Evolutionary conservation across 2,797 vertebrate genomes (phyloP).

Genomic region (Cichlasoma orientale): DNA sequence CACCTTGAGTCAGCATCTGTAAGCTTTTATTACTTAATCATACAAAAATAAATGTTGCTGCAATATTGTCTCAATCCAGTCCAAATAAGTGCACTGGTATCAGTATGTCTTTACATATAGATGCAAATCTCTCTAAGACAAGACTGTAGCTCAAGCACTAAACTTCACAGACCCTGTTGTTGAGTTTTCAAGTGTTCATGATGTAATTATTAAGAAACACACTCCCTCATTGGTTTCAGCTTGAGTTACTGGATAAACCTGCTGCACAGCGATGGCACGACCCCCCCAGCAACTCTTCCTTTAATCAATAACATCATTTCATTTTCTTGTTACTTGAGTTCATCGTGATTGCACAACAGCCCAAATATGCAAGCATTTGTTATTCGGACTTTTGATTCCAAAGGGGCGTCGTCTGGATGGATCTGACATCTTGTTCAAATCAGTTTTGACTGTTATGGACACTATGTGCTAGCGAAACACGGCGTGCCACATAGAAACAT

Average conservation of each 20-base stretch:
- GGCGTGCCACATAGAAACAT: slow-evolving; percentile 56
- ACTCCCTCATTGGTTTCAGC: neutral
- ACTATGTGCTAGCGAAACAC: slow-evolving; percentile 35
- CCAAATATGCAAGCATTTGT: neutral
- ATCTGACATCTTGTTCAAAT: slow-evolving; percentile 36
- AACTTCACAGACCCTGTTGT: neutral
- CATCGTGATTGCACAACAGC: slow-evolving; percentile 1
- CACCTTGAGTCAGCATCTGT: too few species aligned
- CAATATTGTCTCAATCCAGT: neutral
- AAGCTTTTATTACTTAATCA: too few species aligned
- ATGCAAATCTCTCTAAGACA: neutral
- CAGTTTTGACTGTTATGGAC: slow-evolving; percentile 19
- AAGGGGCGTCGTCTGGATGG: neutral
- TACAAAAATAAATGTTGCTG: too few species aligned
- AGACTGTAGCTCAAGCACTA: neutral
- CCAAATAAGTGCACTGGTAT: neutral
- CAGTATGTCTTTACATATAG: neutral
- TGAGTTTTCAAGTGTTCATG: neutral
- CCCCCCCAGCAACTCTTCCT: neutral
- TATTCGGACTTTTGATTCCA: neutral
- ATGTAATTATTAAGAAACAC: neutral
- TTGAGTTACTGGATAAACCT: slow-evolving; percentile 28
- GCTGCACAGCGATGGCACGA: neutral
- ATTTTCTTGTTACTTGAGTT: neutral
- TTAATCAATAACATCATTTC: slow-evolving; percentile 20